Conservation (phyloP, 1,140 invertebrate species). For the Coenobita brevimanus region DNA sequence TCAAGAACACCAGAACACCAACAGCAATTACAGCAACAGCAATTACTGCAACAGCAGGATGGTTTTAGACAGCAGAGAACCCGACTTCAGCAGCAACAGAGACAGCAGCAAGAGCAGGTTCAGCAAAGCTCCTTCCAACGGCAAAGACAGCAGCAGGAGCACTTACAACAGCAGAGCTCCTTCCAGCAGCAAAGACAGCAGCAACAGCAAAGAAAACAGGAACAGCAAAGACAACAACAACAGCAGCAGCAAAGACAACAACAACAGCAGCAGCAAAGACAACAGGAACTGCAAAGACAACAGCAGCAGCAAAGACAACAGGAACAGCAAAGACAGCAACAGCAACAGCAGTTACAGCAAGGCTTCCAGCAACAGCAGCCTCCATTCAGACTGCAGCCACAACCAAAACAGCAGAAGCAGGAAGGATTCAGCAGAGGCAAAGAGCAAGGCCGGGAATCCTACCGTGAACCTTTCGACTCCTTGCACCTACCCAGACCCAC, state of each 20-base stretch:
- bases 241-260: not conserved
- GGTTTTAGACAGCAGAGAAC: not conserved
- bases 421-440: too few species aligned
- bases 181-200: not conserved
- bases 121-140: not conserved
- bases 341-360: not conserved
- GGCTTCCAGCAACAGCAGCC: not conserved
- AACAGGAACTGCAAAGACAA: not conserved
- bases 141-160: not conserved
- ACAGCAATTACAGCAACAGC: constrained; percentile 1
- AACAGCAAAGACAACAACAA: not conserved
- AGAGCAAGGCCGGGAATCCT: not conserved
- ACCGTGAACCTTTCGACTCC: constrained; percentile 37
- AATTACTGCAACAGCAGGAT: not conserved
- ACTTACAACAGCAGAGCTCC: not conserved
- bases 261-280: not conserved
- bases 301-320: not conserved
- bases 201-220: constrained; percentile 9
- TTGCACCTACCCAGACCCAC: constrained; percentile 36
- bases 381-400: not conserved
- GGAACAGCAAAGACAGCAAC: not conserved
- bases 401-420: not conserved
- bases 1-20: not conserved
- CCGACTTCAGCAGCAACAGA: not conserved
- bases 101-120: not conserved